phyloP scores from a whole-genome alignment of 2,113 vertebrate genomes.

The Festucalex cinctus region DNA sequence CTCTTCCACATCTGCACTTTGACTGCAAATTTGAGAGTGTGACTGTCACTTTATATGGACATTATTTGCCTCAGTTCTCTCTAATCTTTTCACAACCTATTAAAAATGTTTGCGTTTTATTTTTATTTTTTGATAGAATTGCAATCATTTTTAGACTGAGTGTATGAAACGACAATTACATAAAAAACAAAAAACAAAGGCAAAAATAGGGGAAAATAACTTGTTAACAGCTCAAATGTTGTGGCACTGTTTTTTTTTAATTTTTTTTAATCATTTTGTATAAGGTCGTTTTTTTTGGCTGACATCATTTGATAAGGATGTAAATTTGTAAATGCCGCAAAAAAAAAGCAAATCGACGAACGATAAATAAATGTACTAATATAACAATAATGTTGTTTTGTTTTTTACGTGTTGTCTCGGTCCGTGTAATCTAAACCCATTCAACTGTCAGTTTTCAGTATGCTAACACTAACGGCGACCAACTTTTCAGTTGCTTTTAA shows the following conservation, averaged over 20 bases:
- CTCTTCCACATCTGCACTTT: constrained; percentile 51
- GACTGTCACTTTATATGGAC: not conserved
- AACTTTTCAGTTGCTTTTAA: not conserved
- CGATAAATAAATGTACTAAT: too few relatives aligned
- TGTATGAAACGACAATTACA: not conserved
- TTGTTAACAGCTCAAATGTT: too few relatives aligned
- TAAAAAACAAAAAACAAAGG: not conserved
- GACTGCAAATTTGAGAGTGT: constrained; percentile 17
- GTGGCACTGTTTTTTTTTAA: too few relatives aligned
- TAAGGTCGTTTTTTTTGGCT: not conserved
- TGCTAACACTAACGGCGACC: not conserved
- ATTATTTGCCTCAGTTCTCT: not conserved
- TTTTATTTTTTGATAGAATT: not conserved
- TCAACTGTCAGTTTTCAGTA: not conserved
- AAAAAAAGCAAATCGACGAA: not conserved
- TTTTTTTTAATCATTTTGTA: not conserved
- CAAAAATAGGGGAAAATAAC: too few relatives aligned
- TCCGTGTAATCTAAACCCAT: not conserved
- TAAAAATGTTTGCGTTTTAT: not conserved
- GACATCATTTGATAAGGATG: too few relatives aligned
- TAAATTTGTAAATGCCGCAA: too few relatives aligned
- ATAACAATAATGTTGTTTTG: not conserved
- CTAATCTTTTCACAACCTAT: too few relatives aligned
- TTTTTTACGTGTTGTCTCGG: not conserved
- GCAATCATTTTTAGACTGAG: too few relatives aligned